Evolutionary conservation across 2,888 invertebrate species (phyloP), one percentile per base, ranked within the genome.

Genomic region (Frankliniella fusca): DNA sequence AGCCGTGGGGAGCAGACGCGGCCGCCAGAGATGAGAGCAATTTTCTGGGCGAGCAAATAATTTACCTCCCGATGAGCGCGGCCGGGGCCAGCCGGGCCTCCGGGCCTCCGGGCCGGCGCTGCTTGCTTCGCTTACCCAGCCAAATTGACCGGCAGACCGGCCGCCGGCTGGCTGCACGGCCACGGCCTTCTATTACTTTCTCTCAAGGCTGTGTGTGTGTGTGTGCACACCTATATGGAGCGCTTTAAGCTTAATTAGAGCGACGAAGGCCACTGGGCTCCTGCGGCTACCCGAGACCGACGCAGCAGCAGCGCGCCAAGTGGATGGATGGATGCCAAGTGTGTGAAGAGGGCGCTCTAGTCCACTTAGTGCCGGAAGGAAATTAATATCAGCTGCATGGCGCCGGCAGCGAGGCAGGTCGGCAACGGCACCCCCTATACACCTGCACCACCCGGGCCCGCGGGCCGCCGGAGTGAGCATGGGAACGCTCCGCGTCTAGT

Each of bases 81-180:
- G 61, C 61, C 0, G 61, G 20, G 15, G 12, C n/a, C 18, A 15
- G 15, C 61, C 54, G 54, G 50, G 50, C 65, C 65, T 10, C 65
- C 12, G 23, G n/a, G n/a, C 65, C 65, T 23, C 54, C 54, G 54
- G 54, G 18, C 23, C 7, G 23, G 8, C 23, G 9, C n/a, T 23
- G 70, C 70, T 23, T 27, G 23, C 70, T 76, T 76, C 70, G 38
- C 12, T 76, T 76, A 27, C 23, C 70, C 27, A 10, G 70, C 70
- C 70, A 76, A 76, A 76, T 76, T 76, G 70, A 76, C 27, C 61
- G 15, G 54, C 54, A 54, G 54, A 38, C 54, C 61, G 61, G 61
- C 61, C 61, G 61, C 11, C 20, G 15, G 61, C 70, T 5, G 11
- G 70, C 70, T n/a, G n/a, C 70, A 11, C 70, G 23, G 70, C 70